phyloP scores from a whole-genome alignment of 2,888 invertebrate genomes.

The Trissolcus brochymenae region DNA sequence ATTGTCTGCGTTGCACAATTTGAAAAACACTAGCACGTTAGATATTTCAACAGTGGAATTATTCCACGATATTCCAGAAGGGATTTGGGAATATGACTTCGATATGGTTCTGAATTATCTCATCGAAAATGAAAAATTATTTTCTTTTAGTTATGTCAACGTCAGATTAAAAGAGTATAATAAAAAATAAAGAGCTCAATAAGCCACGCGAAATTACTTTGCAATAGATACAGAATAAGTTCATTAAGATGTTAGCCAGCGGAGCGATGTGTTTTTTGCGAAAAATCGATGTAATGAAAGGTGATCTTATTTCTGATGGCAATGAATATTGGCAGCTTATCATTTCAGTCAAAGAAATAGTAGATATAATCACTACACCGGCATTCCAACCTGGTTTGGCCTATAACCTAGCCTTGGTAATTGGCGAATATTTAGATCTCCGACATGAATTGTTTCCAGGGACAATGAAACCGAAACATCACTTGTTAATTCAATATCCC shows the following conservation, averaged over 20 bases:
- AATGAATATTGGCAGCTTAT: conserved; percentile 48
- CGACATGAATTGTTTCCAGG: conserved; percentile 25
- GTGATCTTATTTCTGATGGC: conserved; percentile 3
- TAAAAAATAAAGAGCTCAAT: conserved; percentile 19
- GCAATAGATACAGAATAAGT: conserved; percentile 12
- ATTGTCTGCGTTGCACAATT: neutral
- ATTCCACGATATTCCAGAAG: conserved; percentile 9
- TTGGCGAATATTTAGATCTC: conserved; percentile 45
- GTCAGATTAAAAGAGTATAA: conserved; percentile 12
- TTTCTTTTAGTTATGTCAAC: conserved; percentile 11
- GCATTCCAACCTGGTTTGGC: conserved; percentile 14
- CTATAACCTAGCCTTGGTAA: conserved; percentile 27
- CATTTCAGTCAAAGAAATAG: conserved; percentile 47
- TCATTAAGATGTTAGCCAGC: conserved; percentile 52
- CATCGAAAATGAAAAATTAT: neutral
- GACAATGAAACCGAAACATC: conserved; percentile 55
- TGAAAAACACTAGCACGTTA: neutral
- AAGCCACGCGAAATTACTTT: neutral
- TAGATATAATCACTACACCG: conserved; percentile 41
- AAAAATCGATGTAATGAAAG: neutral
- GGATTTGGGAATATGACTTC: conserved; percentile 9
- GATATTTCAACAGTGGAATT: neutral
- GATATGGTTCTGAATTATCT: conserved; percentile 26
- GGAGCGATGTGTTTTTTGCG: conserved; percentile 25
- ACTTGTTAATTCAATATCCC: conserved; percentile 34